A percentile compares a stretch with the other conserved stretches of the same genome.
Conservation (phyloP, 2,797 vertebrate genomes). For the Anolis apletophallus region DNA sequence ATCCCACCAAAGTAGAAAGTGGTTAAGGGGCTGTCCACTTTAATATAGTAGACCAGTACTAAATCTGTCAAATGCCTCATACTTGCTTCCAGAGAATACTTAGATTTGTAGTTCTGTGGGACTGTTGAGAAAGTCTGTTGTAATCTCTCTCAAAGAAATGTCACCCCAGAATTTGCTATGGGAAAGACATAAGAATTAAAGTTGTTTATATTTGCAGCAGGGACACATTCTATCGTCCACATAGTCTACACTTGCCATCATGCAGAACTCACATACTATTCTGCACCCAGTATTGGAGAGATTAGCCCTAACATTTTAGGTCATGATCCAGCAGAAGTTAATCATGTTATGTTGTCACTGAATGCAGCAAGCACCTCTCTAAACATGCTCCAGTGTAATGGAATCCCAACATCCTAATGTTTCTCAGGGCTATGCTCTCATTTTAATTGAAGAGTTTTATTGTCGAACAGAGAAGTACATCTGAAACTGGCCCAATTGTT, state of each 20-base stretch:
- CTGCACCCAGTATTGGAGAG: not conserved
- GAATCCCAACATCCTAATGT: not conserved
- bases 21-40: not conserved
- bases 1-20: not conserved
- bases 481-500: no score
- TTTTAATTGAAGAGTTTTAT: not conserved
- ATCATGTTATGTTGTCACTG: not conserved
- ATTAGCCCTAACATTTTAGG: not conserved
- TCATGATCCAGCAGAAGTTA: not conserved
- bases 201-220: not conserved
- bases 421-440: slow-evolving; percentile 30
- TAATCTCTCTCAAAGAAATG: not conserved
- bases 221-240: not conserved
- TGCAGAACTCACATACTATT: not conserved
- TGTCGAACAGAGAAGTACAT: not conserved
- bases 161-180: not conserved
- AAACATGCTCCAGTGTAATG: not conserved
- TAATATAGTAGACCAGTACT: not conserved
- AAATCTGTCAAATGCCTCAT: not conserved
- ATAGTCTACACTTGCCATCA: not conserved
- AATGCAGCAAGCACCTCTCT: not conserved
- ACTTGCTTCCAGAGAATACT: not conserved
- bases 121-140: not conserved
- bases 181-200: not conserved
- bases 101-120: not conserved